Evolutionary conservation across 2,113 vertebrate genomes (phyloP), one percentile per base, ranked within the genome.

Genomic region (Indicator indicator): DNA sequence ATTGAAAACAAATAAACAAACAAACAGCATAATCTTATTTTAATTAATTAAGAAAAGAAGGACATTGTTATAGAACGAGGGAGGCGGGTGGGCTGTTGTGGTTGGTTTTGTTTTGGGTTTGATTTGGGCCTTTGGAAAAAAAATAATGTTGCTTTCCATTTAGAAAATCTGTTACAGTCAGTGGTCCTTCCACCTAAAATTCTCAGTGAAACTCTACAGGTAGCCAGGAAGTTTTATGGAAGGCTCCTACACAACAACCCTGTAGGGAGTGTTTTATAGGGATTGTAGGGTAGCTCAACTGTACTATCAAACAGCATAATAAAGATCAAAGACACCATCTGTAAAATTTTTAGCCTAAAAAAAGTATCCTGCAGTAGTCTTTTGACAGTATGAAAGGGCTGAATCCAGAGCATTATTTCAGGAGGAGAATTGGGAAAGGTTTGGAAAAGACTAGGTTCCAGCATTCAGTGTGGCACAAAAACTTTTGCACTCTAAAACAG

Each of bases 11-110:
- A 48, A 17, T 18, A 50, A 50, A 20, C 48, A 50, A 50, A 11
- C 20, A 50, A 50, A 20, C 20, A 62, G 6, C 24, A 3, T 28
- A 65, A 20, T 16, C 7, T 73, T 12, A 59, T 16, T 89, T 65
- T 40, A 60, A 82, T 54, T 54, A 1, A 21, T 8, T 44, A 40
- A 21, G 8, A 24, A 44, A 72, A 38, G 3, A 27, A n/a, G 4
- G 2, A 18, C 0, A 68, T 42, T 65, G 4, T 26, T 55, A 48
- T 8, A 46, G 2, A 7, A 42, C 5, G 20, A 3, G 1, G 16
- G 44, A 46, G 44, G 18, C 18, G 2, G 8, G 5, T 8, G 6
- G 21, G 36, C 36, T 9, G 1, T 6, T 50, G 20, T 9, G 23
- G 4, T 20, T 7, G 36, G 24, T 3, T 72, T 72, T 30, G 9